Percentiles rank a stretch among this genome's conserved stretches.
Evolutionary conservation across 2,797 vertebrate species (phyloP).

Genomic region (Dermochelys coriacea): DNA sequence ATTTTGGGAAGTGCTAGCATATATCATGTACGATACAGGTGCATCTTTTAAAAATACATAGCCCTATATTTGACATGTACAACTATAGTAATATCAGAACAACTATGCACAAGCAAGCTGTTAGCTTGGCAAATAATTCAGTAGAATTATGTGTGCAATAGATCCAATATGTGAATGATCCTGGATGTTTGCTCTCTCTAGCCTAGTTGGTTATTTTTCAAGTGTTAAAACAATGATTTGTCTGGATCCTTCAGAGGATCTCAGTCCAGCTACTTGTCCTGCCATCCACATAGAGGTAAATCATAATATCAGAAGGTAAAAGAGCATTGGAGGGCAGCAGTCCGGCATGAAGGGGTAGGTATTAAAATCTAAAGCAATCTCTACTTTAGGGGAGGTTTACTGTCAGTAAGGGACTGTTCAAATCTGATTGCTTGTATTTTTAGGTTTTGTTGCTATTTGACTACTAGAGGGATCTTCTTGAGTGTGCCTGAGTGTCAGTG

Average conservation of each 20-base stretch:
- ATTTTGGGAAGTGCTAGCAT: conserved; percentile 34
- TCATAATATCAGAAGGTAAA: neutral
- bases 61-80: rapidly evolving
- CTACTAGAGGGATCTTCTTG: neutral
- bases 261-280: neutral
- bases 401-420: neutral
- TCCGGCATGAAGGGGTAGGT: neutral
- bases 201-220: conserved; percentile 8
- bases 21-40: conserved; percentile 60
- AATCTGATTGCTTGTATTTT: neutral
- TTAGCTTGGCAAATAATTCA: neutral
- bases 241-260: conserved; percentile 32
- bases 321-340: neutral
- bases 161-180: neutral
- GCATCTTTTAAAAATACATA: neutral
- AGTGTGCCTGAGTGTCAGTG: neutral
- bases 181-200: conserved; percentile 10
- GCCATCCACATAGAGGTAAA: neutral
- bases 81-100: rapidly evolving
- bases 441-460: conserved; percentile 3
- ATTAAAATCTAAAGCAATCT: neutral
- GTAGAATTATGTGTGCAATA: neutral
- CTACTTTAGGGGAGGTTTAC: neutral
- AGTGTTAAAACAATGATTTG: conserved; percentile 13
- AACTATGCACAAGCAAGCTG: neutral